Evolutionary conservation across 1,140 invertebrate genomes (phyloP), one percentile per base, ranked within the genome.

Genomic region (Asbolus verrucosus): DNA sequence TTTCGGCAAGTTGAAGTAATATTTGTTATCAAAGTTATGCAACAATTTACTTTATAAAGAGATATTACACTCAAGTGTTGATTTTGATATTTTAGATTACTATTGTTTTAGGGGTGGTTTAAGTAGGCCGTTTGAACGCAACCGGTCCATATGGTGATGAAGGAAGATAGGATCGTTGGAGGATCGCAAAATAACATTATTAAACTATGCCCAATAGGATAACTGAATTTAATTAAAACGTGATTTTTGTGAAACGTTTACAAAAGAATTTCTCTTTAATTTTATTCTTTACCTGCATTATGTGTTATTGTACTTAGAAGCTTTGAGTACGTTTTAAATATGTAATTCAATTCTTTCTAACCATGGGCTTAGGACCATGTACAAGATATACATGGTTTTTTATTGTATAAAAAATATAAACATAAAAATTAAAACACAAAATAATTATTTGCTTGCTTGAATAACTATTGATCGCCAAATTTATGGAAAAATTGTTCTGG

Each of bases 31-130:
- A 36, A 36, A 36, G 33, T 36, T 36, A 11, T 4, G 33, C 33
- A 36, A 11, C 33, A 11, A n/a, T 11, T 36, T 36, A 6, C 11
- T 11, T 36, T 11, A 6, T 11, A 36, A 11, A 36, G 33, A 36
- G 33, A 36, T 36, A 36, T 36, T 36, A 5, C 33, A 36, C 2
- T 11, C 6, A 2, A 36, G 5, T 36, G 33, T 36, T 36, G 33
- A 36, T 36, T 36, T 36, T 36, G n/a, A 36, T 36, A 36, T 36
- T 36, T 36, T 36, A 36, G 33, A 36, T 36, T 36, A 11, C 5
- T 36, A 36, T 36, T 36, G 33, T 36, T 36, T 36, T n/a, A 27
- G 33, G 33, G 33, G 33, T 36, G 11, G 33, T 2, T 36, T 36
- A 36, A 36, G 11, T 11, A 36, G 33, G 33, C 33, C 33, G 33